Evolutionary conservation across 2,113 vertebrate species (phyloP), one percentile per base, ranked within the genome.

Genomic region (Oncorhynchus keta): DNA sequence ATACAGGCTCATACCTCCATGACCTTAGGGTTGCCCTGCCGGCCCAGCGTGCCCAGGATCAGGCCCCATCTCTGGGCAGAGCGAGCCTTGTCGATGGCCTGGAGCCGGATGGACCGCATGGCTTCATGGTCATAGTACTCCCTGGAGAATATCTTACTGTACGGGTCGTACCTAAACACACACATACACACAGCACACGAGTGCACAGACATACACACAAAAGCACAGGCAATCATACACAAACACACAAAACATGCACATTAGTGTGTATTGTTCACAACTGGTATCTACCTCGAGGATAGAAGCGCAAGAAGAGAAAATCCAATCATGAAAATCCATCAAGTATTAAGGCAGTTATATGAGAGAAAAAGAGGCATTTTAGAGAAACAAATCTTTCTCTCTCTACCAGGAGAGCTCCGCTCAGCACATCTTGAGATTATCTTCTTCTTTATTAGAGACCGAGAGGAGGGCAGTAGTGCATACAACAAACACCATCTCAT

Each of bases 111-210:
- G 0, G 79, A 78, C 4, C 87, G 93, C 98, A 99, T 98, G 71
- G 72, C 86, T 76, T 94, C 85, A 0, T 99, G 97, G 89, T 95
- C 86, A n/a, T 98, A 99, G 88, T 96, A 92, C 82, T 99, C 97
- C 76, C 94, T 93, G 5, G 96, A 96, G 74, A 99, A 95, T 68
- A 97, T 89, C 85, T 99, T 99, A 92, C 94, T 98, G 89, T 99
- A 99, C 9, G 98, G 98, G 85, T 99, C 97, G 0, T 99, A 99
- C 89, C 97, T 99, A 85, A 7, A 69, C 75, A 76, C 79, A 84
- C 70, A 76, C n/a, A 83, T 11, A 64, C 49, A 75, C 45, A 14
- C n/a, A 68, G 35, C 35, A 39, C 35, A 39, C 8, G 8, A 39
- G 35, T 9, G 8, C 39, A 39, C 9, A 45, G 8, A 45, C 39